A percentile compares a stretch with the other conserved stretches of the same genome.
phyloP scores from a whole-genome alignment of 2,113 vertebrate genomes.

The Lonchura striata region DNA sequence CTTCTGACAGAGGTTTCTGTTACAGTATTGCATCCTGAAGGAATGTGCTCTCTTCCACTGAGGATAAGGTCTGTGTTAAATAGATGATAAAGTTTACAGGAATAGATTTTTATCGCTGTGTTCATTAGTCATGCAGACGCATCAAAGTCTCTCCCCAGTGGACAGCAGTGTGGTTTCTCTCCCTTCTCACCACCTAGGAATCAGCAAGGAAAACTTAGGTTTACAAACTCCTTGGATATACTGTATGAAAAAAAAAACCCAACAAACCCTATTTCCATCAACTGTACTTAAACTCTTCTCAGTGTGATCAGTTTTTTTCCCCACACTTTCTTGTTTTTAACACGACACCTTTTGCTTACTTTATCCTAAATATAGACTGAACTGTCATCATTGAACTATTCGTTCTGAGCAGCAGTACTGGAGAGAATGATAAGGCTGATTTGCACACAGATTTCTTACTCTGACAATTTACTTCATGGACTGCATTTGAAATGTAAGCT shows the following conservation, averaged over 20 bases:
- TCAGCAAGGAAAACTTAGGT: not conserved
- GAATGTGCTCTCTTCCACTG: not conserved
- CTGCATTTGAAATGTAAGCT: not conserved
- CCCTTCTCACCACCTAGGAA: not conserved
- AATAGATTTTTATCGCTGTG: not conserved
- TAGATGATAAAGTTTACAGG: not conserved
- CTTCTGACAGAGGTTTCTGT: not conserved
- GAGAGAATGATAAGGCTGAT: not conserved
- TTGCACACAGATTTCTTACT: not conserved
- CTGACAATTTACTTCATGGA: not conserved
- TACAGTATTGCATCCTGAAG: not conserved
- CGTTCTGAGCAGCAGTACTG: not conserved
- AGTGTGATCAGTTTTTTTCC: not conserved
- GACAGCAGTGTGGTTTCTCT: not conserved
- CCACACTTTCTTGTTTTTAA: not conserved
- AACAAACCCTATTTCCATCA: not conserved
- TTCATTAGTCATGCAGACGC: not conserved
- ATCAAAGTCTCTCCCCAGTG: not conserved
- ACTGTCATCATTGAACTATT: not conserved
- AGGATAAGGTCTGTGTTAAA: not conserved
- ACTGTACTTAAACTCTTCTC: not conserved
- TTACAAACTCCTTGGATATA: not conserved
- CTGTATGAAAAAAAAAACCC: not conserved
- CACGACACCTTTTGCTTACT: not conserved
- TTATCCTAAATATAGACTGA: not conserved